phyloP scores from a whole-genome alignment of 2,888 invertebrate species.

The Dysmachus trigonus region DNA sequence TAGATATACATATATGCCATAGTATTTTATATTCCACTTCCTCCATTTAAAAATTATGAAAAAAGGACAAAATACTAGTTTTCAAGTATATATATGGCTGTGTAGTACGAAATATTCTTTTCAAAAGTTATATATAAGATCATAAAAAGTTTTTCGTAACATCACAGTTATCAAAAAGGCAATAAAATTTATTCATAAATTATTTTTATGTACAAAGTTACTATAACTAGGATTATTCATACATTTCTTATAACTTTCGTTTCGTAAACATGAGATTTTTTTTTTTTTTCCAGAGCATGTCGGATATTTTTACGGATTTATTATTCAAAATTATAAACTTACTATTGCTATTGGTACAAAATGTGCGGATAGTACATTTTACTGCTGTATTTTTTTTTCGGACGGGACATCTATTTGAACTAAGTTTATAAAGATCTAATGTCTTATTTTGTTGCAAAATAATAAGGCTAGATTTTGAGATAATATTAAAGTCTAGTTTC shows the following conservation, averaged over 20 bases:
- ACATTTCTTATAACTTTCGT: constrained; percentile 4
- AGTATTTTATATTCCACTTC: not conserved
- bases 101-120: constrained; percentile 5
- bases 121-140: constrained; percentile 31
- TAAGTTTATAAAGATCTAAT: too few relatives aligned
- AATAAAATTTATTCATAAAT: constrained; percentile 46
- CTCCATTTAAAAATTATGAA: not conserved
- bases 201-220: constrained; percentile 22
- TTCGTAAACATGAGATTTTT: not conserved
- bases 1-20: not conserved
- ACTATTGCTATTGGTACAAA: not conserved
- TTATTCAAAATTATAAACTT: not conserved
- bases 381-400: too few relatives aligned
- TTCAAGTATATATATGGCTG: not conserved
- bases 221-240: not conserved
- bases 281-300: not conserved
- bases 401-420: too few relatives aligned
- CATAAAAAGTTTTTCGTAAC: constrained; percentile 45
- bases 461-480: too few relatives aligned
- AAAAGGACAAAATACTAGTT: not conserved
- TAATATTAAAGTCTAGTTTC: too few relatives aligned
- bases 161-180: constrained; percentile 53
- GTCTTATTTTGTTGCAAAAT: too few relatives aligned
- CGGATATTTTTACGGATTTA: not conserved
- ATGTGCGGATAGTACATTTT: not conserved